phyloP scores from a whole-genome alignment of 1,140 invertebrate species.

The Hylyphantes graminicola region DNA sequence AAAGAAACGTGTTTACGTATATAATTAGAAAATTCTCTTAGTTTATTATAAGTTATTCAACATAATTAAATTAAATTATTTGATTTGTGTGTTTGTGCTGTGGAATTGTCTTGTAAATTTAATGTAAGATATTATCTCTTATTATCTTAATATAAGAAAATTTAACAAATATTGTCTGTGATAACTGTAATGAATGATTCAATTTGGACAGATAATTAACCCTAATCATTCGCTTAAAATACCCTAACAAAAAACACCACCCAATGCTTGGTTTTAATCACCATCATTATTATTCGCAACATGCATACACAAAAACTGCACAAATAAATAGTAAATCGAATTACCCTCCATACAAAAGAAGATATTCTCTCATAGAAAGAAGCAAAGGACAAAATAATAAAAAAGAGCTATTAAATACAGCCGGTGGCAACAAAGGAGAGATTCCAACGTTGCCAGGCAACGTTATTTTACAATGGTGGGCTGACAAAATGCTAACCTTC shows the following conservation, averaged over 20 bases:
- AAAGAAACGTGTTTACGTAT: neutral
- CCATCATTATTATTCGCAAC: too few species aligned
- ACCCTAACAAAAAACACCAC: too few species aligned
- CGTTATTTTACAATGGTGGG: neutral
- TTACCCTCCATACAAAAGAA: neutral
- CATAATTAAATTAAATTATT: neutral
- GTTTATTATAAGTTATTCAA: neutral
- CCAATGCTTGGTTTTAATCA: too few species aligned
- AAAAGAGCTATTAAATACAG: slow-evolving; percentile 38
- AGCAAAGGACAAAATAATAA: slow-evolving; percentile 20
- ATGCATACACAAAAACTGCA: neutral
- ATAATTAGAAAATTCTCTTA: neutral
- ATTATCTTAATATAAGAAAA: neutral
- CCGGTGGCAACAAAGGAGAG: slow-evolving; percentile 51
- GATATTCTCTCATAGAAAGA: neutral
- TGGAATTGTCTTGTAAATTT: neutral
- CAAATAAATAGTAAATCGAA: neutral
- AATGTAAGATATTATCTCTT: neutral
- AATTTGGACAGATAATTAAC: neutral
- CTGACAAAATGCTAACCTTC: too few species aligned
- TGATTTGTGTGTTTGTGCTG: neutral
- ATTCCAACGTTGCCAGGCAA: slow-evolving; percentile 44
- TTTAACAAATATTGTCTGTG: neutral
- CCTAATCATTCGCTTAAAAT: too few species aligned
- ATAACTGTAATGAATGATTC: neutral